Conservation (phyloP, 2,113 vertebrate genomes). For the Paramormyrops kingsleyae region DNA sequence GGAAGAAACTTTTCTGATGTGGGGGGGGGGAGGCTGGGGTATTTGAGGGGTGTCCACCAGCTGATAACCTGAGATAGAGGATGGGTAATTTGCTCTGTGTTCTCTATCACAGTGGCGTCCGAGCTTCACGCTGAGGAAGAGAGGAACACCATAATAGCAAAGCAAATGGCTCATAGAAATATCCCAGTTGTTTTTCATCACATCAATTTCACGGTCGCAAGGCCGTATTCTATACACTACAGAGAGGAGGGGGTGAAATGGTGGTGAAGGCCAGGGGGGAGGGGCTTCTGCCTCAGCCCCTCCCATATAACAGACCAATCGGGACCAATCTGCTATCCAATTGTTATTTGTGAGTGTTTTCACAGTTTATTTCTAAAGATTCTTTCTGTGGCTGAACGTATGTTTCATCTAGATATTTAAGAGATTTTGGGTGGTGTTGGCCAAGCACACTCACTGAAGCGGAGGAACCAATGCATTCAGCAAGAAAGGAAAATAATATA, state of each 20-base stretch:
- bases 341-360: conserved; percentile 18
- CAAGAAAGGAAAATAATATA: background rate
- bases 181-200: conserved; percentile 62
- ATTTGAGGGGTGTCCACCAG: conserved; percentile 26
- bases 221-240: conserved; percentile 30
- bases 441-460: background rate
- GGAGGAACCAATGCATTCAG: background rate
- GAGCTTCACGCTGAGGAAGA: conserved; percentile 39
- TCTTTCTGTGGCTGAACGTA: background rate
- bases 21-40: conserved; percentile 37
- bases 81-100: conserved; percentile 57
- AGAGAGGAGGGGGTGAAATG: background rate
- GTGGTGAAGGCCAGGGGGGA: background rate
- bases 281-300: conserved; percentile 1
- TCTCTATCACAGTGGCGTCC: conserved; percentile 47
- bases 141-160: conserved; percentile 42
- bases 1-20: conserved; percentile 31
- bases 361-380: background rate
- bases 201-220: conserved; percentile 54
- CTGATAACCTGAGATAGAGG: conserved; percentile 56
- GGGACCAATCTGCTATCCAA: conserved; percentile 22
- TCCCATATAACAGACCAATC: conserved; percentile 16
- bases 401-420: conserved; percentile 5
- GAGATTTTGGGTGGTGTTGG: background rate
- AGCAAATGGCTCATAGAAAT: conserved; percentile 61